These are phyloP conservation scores for Pituophis catenifer DNA, from an alignment of 2,113 vertebrate genomes.

Conservation along the genomic window DNA sequence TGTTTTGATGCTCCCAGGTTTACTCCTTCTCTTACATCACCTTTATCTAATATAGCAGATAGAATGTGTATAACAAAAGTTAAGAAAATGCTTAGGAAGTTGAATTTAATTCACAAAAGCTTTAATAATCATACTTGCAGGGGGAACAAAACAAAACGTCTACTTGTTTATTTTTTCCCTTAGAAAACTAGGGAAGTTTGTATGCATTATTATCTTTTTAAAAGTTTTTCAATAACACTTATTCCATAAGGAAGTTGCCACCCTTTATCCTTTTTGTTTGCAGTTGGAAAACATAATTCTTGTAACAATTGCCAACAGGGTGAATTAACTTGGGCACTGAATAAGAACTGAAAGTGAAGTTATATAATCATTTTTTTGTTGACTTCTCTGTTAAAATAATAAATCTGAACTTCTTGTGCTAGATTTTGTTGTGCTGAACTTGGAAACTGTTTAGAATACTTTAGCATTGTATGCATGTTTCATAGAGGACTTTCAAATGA, in stretches of 20 bases:
- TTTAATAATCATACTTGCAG: not conserved
- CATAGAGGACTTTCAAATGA: not conserved
- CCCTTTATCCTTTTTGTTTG: not conserved
- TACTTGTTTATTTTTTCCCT: not conserved
- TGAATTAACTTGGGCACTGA: not conserved
- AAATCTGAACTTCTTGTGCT: not conserved
- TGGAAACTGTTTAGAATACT: not conserved
- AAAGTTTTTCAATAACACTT: not conserved
- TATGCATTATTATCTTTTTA: not conserved
- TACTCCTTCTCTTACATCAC: not conserved
- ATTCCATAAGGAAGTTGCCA: not conserved
- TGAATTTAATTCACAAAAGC: not conserved
- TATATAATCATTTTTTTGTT: not conserved
- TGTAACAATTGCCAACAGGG: not conserved
- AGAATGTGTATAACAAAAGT: not conserved
- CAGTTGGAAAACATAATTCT: not conserved
- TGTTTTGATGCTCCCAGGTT: not conserved
- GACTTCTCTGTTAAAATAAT: constrained; percentile 5
- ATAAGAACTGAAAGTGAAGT: constrained; percentile 12
- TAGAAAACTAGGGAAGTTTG: not conserved
- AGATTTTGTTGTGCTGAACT: not conserved
- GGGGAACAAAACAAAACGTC: not conserved
- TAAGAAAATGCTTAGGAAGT: not conserved
- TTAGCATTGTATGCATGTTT: not conserved
- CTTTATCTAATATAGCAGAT: not conserved